These are phyloP conservation scores for Papilio machaon DNA, from an alignment of 1,140 invertebrate genomes.

Conservation along the genomic window DNA sequence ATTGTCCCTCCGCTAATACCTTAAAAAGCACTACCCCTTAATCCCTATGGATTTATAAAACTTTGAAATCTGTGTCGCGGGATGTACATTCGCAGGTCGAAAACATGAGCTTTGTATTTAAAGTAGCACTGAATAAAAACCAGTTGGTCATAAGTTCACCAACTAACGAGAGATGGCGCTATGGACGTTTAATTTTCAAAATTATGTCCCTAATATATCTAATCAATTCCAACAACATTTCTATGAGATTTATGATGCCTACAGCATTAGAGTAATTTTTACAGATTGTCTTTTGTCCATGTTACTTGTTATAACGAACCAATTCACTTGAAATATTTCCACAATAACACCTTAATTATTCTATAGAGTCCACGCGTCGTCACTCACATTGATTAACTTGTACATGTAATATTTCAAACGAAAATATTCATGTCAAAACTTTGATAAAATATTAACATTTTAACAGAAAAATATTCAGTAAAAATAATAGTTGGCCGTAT, in stretches of 20 bases:
- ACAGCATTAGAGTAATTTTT: not conserved
- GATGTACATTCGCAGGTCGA: too few relatives aligned
- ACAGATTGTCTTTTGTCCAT: not conserved
- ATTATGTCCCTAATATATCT: too few relatives aligned
- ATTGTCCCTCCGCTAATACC: too few relatives aligned
- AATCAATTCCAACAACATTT: too few relatives aligned
- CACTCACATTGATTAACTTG: slow-evolving; percentile 19
- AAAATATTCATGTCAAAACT: not conserved
- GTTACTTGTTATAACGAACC: not conserved
- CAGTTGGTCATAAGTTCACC: too few relatives aligned
- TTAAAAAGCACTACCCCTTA: too few relatives aligned
- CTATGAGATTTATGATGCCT: not conserved
- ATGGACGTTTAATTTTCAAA: too few relatives aligned
- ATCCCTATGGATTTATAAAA: too few relatives aligned
- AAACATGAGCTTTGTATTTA: too few relatives aligned
- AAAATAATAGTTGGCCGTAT: not conserved
- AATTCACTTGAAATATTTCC: not conserved
- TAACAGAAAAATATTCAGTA: not conserved
- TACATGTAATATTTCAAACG: slow-evolving; percentile 4
- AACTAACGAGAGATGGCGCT: too few relatives aligned
- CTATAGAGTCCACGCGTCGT: not conserved
- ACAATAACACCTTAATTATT: slow-evolving; percentile 8
- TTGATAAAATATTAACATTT: not conserved
- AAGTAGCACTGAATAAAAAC: too few relatives aligned
- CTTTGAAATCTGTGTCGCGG: too few relatives aligned